Base-by-base conservation (phyloP, 2,888 invertebrate genomes). In the Rhingia rostrata region DNA sequence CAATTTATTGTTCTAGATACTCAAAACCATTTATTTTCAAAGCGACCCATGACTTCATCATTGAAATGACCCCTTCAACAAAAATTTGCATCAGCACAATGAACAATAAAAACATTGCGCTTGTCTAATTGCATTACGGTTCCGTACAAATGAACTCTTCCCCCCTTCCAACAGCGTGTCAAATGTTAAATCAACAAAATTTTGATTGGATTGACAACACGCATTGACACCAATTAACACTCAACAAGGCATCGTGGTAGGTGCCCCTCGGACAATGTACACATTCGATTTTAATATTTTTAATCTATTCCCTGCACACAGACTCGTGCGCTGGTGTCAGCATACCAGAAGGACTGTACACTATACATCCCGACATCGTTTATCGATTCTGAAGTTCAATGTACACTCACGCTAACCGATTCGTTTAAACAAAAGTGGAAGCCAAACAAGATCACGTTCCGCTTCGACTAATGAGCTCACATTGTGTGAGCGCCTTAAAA, bases 181-280 rank as follows among this genome's bases (percentile, higher is more conserved):
- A 79, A 47, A 63, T 79, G 72, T 37, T 69, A 69, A 74, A 69
- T 67, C 69, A 84, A 69, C 73, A 79, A 84, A 84, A 49, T 49
- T 78, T 63, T 70, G 79, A 79, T 69, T 79, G 74, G 12, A 82
- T 54, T 82, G 82, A 78, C 82, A 78, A 54, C 78, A 60, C 54
- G 74, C 53, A 73, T 84, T 84, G 79, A 79, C 79, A 84, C 67
- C 83, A 84, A 79, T 84, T 84, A 84, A 79, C 81, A 64, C 53
- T 22, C 54, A 6, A 2, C 49, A 5, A 32, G 30, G 49, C 49
- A 10, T 7, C 43, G 37, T n/a, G 41, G 61, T 54, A 51, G 56
- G 41, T 9, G 69, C 7, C 7, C 7, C 49, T 74, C 61, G 69
- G 69, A 75, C 61, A 61, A 61, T 63, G 3, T 22, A 32, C 32